phyloP scores from a whole-genome alignment of 1,140 invertebrate species.

The Ceratosolen solmsi region DNA sequence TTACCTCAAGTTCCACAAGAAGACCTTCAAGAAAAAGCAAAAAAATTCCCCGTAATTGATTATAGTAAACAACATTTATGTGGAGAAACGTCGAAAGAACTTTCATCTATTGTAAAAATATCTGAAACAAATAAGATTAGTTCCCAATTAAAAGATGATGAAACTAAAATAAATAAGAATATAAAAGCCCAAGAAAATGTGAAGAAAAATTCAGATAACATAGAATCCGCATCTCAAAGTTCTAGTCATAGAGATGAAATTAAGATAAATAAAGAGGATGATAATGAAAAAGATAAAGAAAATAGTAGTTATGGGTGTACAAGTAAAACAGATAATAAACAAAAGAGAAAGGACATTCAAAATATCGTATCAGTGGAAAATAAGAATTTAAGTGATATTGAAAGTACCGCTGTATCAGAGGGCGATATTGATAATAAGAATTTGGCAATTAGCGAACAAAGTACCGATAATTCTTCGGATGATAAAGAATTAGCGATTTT shows the following conservation, averaged over 20 bases:
- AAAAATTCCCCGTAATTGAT: slow-evolving; percentile 66
- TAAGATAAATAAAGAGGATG: slow-evolving; percentile 33
- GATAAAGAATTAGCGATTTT: slow-evolving; percentile 28
- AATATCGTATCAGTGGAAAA: slow-evolving; percentile 40
- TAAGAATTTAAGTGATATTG: slow-evolving; percentile 42
- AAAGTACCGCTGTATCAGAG: background rate
- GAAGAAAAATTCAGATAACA: slow-evolving; percentile 56
- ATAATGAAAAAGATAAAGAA: slow-evolving; percentile 46
- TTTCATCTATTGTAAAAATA: slow-evolving; percentile 53
- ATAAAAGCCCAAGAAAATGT: slow-evolving; percentile 58
- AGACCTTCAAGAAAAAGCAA: slow-evolving; percentile 63
- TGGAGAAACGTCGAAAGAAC: slow-evolving; percentile 52
- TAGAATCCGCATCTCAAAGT: slow-evolving; percentile 50
- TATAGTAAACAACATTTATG: slow-evolving; percentile 56
- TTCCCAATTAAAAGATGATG: slow-evolving; percentile 58
- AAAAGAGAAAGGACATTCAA: slow-evolving; percentile 36
- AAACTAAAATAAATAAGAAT: slow-evolving; percentile 56
- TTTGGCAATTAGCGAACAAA: slow-evolving; percentile 40
- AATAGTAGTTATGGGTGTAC: slow-evolving; percentile 47
- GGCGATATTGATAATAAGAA: slow-evolving; percentile 39
- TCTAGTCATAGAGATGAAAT: slow-evolving; percentile 50
- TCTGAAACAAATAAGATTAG: slow-evolving; percentile 54
- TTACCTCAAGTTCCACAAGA: slow-evolving; percentile 62
- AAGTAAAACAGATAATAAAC: slow-evolving; percentile 31
- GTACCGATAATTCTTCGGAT: slow-evolving; percentile 20